Evolutionary conservation across 2,797 vertebrate genomes (phyloP), one percentile per base, ranked within the genome.

Genomic region (Parauchenoglanis ngamensis): DNA sequence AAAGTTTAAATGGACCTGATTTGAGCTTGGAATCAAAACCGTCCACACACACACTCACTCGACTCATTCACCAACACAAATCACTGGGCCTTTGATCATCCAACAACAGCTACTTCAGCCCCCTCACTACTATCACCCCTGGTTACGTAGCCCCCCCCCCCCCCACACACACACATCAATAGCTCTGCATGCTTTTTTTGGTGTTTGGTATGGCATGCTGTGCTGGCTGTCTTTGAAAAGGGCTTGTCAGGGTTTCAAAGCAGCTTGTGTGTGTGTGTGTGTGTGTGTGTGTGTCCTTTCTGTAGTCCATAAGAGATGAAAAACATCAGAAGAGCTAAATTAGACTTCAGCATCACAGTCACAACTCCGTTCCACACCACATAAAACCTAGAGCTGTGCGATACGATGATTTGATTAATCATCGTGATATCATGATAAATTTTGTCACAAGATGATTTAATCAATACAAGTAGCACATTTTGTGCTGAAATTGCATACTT

Each of bases 61-160:
- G 7, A 49, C 46, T 7, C 46, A 49, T 10, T 7, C 31, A 46
- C 61, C 5, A 44, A 15, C 15, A 52, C 67, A 0, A 94, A 94
- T 93, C 92, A 56, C 90, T 68, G 84, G 90, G 91, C 90, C 93
- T 95, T 95, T 95, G 94, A 96, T 95, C 94, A 92, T 90, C 90
- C 93, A 92, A 92, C 89, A 89, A 93, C 90, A 93, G 91, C 92
- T 91, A 92, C 92, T 93, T 87, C 88, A 87, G 72, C 87, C 85
- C 78, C 83, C 85, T 85, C 82, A 61, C 75, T 89, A 81, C 40
- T 44, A 76, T 49, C 40, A 49, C 84, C 56, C 19, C 23, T 35
- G 56, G 17, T 70, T 65, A 57, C 21, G 83, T 82, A 89, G 87
- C 67, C 87, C 77, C 65, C 7, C 56, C 19, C 46, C 11, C 81